A percentile compares a stretch with the other conserved stretches of the same genome.
These are phyloP conservation scores for Cantharis nigra DNA, from an alignment of 2,888 invertebrate species.

Conservation along the genomic window DNA sequence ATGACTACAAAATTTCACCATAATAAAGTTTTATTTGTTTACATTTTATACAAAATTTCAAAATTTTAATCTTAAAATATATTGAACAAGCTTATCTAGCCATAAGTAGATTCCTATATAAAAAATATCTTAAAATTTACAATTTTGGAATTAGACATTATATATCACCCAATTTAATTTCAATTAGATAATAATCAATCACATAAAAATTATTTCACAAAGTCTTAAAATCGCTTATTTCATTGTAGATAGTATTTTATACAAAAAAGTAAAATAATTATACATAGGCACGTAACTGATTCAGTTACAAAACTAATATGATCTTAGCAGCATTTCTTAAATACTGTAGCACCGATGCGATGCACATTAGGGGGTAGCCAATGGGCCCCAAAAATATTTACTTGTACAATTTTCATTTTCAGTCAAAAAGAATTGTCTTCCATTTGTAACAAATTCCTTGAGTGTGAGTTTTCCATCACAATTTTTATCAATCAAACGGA, in stretches of 20 bases:
- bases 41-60: neutral
- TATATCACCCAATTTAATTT: neutral
- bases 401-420: conserved; percentile 77
- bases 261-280: neutral
- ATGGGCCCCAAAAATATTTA: conserved; percentile 86
- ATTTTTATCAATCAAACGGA: conserved; percentile 78
- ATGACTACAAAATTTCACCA: neutral
- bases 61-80: neutral
- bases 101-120: neutral
- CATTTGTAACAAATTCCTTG: conserved; percentile 80
- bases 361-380: conserved; percentile 60
- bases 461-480: conserved; percentile 76
- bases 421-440: conserved; percentile 78
- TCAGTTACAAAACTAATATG: neutral
- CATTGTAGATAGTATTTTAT: neutral
- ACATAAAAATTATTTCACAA: neutral
- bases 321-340: neutral
- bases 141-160: neutral
- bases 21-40: no score
- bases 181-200: neutral
- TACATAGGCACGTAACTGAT: neutral
- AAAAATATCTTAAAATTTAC: neutral
- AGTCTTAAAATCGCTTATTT: neutral
- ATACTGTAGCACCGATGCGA: neutral
- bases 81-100: neutral